Base-by-base conservation (phyloP, 2,113 vertebrate genomes). In the Notarius lentiginosus region DNA sequence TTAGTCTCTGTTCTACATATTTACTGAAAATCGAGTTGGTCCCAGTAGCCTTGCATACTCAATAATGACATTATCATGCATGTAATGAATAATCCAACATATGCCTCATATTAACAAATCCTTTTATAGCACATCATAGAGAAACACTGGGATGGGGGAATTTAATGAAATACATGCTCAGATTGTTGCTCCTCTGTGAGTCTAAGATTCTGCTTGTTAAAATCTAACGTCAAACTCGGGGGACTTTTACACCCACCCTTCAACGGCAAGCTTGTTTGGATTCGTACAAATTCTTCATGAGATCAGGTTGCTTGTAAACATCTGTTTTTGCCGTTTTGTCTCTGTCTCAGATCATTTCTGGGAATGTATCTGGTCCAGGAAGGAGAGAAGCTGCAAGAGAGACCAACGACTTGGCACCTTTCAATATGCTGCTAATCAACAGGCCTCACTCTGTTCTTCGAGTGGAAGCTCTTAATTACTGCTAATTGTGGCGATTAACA, bases 401-500 rank as follows among this genome's bases (percentile, higher is more conserved):
- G 56, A 58, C 86, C 72, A 65, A 41, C 70, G 34, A 73, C 22
- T 86, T 83, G 80, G 75, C 73, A 88, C 84, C 86, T 89, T 88
- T 91, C 90, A 89, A 86, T 90, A 86, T 75, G 22, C 84, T 4
- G 27, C 84, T 90, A 89, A 87, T 90, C 90, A 85, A 91, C 86
- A 84, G 83, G 79, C 58, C 58, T 79, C 27, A 77, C 65, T 77
- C 47, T 82, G 84, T 80, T 79, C 84, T 88, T 7, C 82, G 65
- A 88, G 87, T 80, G 91, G 92, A 93, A 95, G 92, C 94, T 94
- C 94, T 95, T 97, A 97, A 97, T 97, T 96, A 96, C 94, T 93
- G 91, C 92, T 96, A 96, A 97, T 97, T 96, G 94, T 95, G 91
- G 92, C 95, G 94, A 96, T 97, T 97, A 96, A 94, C 95, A 95